phyloP scores from a whole-genome alignment of 1,140 invertebrate species.

The Drosophila jambulina region DNA sequence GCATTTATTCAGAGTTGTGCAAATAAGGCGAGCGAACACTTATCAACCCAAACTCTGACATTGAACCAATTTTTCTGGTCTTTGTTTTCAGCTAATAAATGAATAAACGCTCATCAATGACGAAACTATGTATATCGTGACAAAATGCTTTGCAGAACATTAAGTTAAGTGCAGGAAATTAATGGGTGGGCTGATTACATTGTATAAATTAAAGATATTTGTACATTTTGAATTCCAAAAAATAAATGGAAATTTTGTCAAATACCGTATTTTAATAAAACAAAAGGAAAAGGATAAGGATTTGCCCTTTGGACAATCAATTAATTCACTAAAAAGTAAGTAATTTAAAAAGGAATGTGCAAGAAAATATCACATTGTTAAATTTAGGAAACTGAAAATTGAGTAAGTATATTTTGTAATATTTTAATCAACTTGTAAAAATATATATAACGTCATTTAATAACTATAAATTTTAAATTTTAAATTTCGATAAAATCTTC shows the following conservation, averaged over 20 bases:
- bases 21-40: slow-evolving; percentile 43
- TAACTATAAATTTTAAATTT: too few species aligned
- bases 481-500: too few species aligned
- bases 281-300: too few species aligned
- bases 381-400: too few species aligned
- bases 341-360: too few species aligned
- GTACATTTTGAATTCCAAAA: background rate
- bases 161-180: background rate
- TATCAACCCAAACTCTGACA: slow-evolving; percentile 32
- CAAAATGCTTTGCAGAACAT: background rate
- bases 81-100: slow-evolving; percentile 39
- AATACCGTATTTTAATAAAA: too few species aligned
- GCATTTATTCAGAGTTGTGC: slow-evolving; percentile 53
- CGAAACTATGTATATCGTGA: slow-evolving; percentile 30
- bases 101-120: slow-evolving; percentile 25
- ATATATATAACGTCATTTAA: too few species aligned
- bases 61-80: slow-evolving; percentile 42
- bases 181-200: background rate
- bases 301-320: too few species aligned
- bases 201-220: background rate
- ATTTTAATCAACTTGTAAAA: too few species aligned
- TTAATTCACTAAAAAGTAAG: too few species aligned
- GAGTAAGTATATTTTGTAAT: too few species aligned
- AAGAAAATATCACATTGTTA: too few species aligned
- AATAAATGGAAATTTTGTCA: background rate